Base-by-base conservation (phyloP, 2,888 invertebrate species). In the Thalpophila matura region DNA sequence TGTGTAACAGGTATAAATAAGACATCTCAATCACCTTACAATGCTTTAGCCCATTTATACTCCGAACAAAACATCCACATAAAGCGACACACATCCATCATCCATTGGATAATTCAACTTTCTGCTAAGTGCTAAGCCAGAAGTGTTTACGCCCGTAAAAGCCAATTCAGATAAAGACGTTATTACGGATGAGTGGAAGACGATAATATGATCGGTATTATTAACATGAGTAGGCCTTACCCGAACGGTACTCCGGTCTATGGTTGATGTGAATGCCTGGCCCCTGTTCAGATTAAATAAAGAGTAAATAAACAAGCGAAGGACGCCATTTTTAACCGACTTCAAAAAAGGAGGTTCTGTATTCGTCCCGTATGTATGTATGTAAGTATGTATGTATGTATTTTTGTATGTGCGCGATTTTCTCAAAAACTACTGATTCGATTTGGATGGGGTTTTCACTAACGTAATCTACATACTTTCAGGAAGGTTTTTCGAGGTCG, bases 151-250 rank as follows among this genome's bases (percentile, higher is more conserved):
- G 43, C 27, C 37, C 20, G 49, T 65, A 71, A 65, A 71, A 65
- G 65, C 65, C 71, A 65, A 65, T 65, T 43, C 43, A 65, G 65
- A 65, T 65, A 62, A 24, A 45, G 49, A 62, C 63, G 35, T 71
- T 71, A 62, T 65, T 65, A 24, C 22, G n/a, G 49, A 45, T 62
- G 43, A 71, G 63, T 62, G 49, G 65, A 33, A 4, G 26, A 10
- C 26, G 42, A 38, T 56, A 46, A 40, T 31, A 71, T 24, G 26
- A 37, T 45, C 43, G 16, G 50, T 71, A 71, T 47, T 49, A 26
- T 29, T 49, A 26, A 43, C 7, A 33, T 12, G 18, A 26, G 33
- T 20, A 57, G n/a, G 6, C 16, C 16, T 16, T n/a, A 37, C 59
- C 10, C 37, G 12, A 27, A 38, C 22, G 9, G 12, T 43, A 9